Evolutionary conservation across 1,140 invertebrate species (phyloP).

Genomic region (Zaprionus davidi): DNA sequence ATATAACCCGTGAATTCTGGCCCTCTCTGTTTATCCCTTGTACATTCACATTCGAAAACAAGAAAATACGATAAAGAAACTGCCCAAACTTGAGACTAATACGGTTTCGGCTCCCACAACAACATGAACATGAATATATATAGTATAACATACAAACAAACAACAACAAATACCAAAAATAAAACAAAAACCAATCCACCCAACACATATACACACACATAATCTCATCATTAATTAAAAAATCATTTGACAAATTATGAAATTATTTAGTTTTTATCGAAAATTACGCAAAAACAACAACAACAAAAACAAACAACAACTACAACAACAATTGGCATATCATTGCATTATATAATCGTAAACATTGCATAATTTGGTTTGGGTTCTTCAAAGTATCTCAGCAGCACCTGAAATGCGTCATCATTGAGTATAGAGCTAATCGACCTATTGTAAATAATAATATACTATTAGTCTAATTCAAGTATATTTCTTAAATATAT

Average conservation of each 20-base stretch:
- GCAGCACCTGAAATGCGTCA: constrained; percentile 45
- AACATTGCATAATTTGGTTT: constrained; percentile 75
- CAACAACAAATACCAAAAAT: constrained; percentile 4
- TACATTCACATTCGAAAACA: constrained; percentile 37
- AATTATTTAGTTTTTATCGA: constrained; percentile 15
- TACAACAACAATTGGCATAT: constrained; percentile 46
- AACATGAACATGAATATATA: constrained; percentile 27
- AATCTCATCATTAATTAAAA: constrained; percentile 39
- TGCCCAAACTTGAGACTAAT: constrained; percentile 58
- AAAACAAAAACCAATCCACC: constrained; percentile 33
- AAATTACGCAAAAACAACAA: constrained; percentile 4
- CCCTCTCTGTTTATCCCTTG: constrained; percentile 17
- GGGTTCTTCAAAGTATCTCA: constrained; percentile 58
- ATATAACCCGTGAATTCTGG: constrained; percentile 28
- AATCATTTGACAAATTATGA: constrained; percentile 34
- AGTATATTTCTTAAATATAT: constrained; percentile 37
- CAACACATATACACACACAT: constrained; percentile 32
- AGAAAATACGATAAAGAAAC: constrained; percentile 32
- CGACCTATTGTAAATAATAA: constrained; percentile 65
- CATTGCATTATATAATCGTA: constrained; percentile 52
- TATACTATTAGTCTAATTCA: constrained; percentile 32
- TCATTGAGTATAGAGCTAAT: constrained; percentile 41
- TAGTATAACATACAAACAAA: constrained; percentile 25
- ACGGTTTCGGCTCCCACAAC: constrained; percentile 50
- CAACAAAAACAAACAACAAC: constrained; percentile 38